Conservation (phyloP, 1,140 invertebrate genomes). For the Solen grandis region DNA sequence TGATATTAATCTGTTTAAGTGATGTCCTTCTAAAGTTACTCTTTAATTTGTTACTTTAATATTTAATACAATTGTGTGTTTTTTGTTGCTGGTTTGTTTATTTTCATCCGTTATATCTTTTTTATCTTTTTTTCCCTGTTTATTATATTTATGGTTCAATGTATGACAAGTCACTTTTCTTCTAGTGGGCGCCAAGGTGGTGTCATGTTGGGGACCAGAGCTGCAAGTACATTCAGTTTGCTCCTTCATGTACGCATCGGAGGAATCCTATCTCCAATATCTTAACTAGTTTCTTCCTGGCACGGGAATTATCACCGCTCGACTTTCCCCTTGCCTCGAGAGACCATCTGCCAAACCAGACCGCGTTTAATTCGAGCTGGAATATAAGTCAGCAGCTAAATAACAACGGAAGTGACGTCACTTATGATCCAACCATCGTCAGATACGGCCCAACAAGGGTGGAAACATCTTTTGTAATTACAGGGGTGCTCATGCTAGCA, state of each 20-base stretch:
- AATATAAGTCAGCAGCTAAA: not conserved
- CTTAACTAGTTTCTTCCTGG: constrained; percentile 54
- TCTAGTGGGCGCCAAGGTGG: constrained; percentile 52
- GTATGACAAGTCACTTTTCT: not conserved
- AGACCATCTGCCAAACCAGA: not conserved
- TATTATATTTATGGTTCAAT: not conserved
- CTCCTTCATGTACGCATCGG: constrained; percentile 56
- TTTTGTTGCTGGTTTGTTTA: not conserved
- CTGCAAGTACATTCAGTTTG: constrained; percentile 37
- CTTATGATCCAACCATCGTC: too few relatives aligned
- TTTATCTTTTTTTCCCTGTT: not conserved
- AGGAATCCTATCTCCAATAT: constrained; percentile 54
- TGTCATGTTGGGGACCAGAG: constrained; percentile 44
- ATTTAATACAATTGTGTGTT: not conserved
- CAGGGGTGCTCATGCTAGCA: constrained; percentile 24
- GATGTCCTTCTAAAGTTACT: not conserved
- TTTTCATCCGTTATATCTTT: not conserved
- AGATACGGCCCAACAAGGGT: constrained; percentile 4
- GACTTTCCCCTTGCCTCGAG: not conserved
- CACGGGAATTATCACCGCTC: not conserved
- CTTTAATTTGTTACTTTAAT: not conserved
- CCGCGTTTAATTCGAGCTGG: not conserved
- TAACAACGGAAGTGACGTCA: not conserved
- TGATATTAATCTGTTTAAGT: not conserved
- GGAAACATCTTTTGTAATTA: constrained; percentile 38